phyloP scores from a whole-genome alignment of 2,797 vertebrate genomes.

The Sparidentex hasta region DNA sequence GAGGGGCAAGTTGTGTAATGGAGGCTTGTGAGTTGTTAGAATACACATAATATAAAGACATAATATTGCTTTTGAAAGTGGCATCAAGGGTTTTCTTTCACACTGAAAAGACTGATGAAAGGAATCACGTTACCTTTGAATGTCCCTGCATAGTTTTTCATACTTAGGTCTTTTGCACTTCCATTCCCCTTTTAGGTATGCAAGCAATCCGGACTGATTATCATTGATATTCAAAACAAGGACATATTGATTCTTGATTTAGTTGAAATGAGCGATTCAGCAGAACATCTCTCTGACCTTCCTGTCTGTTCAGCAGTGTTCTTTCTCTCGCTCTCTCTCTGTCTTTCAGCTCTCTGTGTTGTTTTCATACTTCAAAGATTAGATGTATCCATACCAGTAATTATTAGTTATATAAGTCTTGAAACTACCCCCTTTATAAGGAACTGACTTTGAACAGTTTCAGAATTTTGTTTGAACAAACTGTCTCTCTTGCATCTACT shows the following conservation, averaged over 20 bases:
- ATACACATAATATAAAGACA: slow-evolving; percentile 8
- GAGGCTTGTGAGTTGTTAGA: not conserved
- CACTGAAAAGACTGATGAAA: not conserved
- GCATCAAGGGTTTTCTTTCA: not conserved
- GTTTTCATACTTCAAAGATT: slow-evolving; percentile 1
- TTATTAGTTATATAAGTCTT: not conserved
- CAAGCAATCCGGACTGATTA: slow-evolving; percentile 54
- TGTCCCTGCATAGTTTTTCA: slow-evolving; percentile 54
- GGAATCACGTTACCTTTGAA: slow-evolving; percentile 39
- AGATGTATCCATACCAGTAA: slow-evolving; percentile 10
- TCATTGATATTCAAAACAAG: slow-evolving; percentile 78
- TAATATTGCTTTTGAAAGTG: too few relatives aligned
- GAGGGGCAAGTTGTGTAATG: not conserved
- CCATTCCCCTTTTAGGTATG: slow-evolving; percentile 50
- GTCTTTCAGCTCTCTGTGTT: not conserved
- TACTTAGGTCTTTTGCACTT: slow-evolving; percentile 34
- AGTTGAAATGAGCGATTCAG: slow-evolving; percentile 70
- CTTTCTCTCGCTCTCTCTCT: not conserved
- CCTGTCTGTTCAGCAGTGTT: slow-evolving; percentile 59
- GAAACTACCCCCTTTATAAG: too few relatives aligned
- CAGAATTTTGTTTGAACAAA: not conserved
- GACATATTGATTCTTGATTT: slow-evolving; percentile 78
- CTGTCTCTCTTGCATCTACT: not conserved
- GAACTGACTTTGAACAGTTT: not conserved
- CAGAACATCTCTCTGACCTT: slow-evolving; percentile 71